These are phyloP conservation scores for Malthinus flaveolus DNA, from an alignment of 2,888 invertebrate species.

Conservation along the genomic window DNA sequence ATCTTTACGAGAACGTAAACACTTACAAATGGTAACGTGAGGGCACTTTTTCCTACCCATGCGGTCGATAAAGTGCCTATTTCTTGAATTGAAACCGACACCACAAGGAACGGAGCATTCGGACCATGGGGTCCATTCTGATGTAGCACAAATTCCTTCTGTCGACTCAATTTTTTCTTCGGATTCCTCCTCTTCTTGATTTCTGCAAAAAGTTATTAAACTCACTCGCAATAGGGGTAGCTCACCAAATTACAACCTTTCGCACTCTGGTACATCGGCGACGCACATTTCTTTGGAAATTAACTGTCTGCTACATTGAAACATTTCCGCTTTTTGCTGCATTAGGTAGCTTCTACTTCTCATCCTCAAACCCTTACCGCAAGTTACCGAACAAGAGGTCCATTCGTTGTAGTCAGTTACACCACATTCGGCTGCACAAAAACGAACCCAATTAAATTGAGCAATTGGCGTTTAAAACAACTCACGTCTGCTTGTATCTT, in stretches of 20 bases:
- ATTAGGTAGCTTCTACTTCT: conserved; percentile 72
- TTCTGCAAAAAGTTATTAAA: conserved; percentile 6
- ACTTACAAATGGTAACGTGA: conserved; percentile 65
- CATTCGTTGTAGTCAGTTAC: conserved; percentile 76
- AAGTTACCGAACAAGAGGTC: conserved; percentile 82
- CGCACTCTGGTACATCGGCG: conserved; percentile 73
- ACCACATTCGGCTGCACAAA: conserved; percentile 73
- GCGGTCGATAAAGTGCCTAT: conserved; percentile 73
- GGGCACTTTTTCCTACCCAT: conserved; percentile 82
- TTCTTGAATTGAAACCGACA: conserved; percentile 73
- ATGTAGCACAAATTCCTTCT: conserved; percentile 66
- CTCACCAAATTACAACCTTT: conserved; percentile 59
- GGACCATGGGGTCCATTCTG: conserved; percentile 79
- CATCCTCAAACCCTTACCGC: conserved; percentile 86
- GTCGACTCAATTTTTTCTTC: conserved; percentile 41
- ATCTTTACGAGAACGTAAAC: background rate
- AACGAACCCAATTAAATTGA: conserved; percentile 8
- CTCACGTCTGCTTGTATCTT: conserved; percentile 70
- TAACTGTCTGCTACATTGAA: conserved; percentile 72
- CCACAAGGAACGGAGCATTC: conserved; percentile 89
- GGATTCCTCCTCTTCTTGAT: conserved; percentile 24
- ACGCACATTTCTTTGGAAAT: conserved; percentile 91
- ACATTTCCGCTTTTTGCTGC: conserved; percentile 73
- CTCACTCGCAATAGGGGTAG: background rate
- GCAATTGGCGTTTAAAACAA: background rate